Base-by-base conservation (phyloP, 2,888 invertebrate species). In the Idaea dimidiata region DNA sequence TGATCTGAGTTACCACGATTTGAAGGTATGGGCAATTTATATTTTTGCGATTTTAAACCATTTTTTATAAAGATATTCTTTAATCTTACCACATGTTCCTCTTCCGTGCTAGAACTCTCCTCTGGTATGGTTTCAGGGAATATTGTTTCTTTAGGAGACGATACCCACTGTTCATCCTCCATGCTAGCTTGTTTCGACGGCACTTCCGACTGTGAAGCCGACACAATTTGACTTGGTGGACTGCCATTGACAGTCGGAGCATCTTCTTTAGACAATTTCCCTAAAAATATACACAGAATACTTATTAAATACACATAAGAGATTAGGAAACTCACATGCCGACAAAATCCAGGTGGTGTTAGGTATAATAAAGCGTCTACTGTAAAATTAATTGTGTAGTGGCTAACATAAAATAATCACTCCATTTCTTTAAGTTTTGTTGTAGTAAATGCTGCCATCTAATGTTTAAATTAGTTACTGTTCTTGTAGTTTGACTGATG, bases 41-140 rank as follows among this genome's bases (percentile, higher is more conserved):
- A 24, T 24, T 24, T 24, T 16, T 32, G 1, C 32, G 54, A 17
- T 24, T 24, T 24, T 3, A 1, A 43, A 43, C 43, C 10, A 10
- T 43, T 3, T 14, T 43, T 3, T 43, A 16, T n/a, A 5, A 55
- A 55, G 16, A 16, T 6, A 17, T 5, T 55, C 24, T 16, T 16
- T 4, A 55, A 17, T 55, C 54, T 89, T 83, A 95, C 97, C 78
- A 98, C 97, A 82, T 97, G 97, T 83, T 97, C 97, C 80, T 97
- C 97, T 86, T 98, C 98, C 62, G 97, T 96, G 76, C 97, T 97
- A 4, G 97, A 97, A 79, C 97, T 97, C 86, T 98, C 97, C 88
- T 98, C 97, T 0, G 97, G 97, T 74, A 97, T 97, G 7, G 97
- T 97, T 93, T 97, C 97, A 10, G 97, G 97, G 81, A 97, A 97